Percentiles rank a stretch among this genome's conserved stretches.
Conservation (phyloP, 2,797 vertebrate species). For the Thaleichthys pacificus region DNA sequence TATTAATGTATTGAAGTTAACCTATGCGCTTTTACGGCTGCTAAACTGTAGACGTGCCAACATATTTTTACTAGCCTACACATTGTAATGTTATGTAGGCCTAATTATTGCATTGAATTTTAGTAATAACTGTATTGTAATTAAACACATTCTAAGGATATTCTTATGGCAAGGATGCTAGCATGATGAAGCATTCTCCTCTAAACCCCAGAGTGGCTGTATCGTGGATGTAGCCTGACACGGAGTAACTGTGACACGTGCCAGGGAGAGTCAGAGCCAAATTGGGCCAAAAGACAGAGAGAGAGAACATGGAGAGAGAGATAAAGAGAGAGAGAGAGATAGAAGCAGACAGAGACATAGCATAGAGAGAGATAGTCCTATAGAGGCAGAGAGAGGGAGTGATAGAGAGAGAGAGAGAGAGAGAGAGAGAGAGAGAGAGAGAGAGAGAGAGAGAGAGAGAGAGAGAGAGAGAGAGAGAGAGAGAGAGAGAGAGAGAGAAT, state of each 20-base stretch:
- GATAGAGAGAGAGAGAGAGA: not conserved
- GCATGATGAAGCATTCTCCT: too few relatives aligned
- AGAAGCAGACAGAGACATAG: not conserved
- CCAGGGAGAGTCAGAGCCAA: not conserved
- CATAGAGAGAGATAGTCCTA: not conserved
- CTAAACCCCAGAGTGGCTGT: too few relatives aligned
- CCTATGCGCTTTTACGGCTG: not conserved
- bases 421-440: not conserved
- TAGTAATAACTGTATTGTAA: not conserved
- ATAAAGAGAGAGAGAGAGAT: not conserved
- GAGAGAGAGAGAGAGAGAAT: not conserved
- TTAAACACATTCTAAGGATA: not conserved
- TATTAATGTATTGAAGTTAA: not conserved
- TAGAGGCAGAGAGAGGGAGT: too few relatives aligned
- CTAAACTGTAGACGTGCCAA: too few relatives aligned
- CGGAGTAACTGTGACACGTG: not conserved
- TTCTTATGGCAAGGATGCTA: not conserved
- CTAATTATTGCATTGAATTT: not conserved
- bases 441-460: not conserved
- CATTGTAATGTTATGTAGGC: too few relatives aligned
- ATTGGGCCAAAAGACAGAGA: not conserved
- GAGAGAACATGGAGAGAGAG: not conserved
- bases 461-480: not conserved
- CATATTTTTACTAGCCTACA: not conserved
- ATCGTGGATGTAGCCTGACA: not conserved